Evolutionary conservation across 2,797 vertebrate genomes (phyloP).

Genomic region (Xenentodon cancila): DNA sequence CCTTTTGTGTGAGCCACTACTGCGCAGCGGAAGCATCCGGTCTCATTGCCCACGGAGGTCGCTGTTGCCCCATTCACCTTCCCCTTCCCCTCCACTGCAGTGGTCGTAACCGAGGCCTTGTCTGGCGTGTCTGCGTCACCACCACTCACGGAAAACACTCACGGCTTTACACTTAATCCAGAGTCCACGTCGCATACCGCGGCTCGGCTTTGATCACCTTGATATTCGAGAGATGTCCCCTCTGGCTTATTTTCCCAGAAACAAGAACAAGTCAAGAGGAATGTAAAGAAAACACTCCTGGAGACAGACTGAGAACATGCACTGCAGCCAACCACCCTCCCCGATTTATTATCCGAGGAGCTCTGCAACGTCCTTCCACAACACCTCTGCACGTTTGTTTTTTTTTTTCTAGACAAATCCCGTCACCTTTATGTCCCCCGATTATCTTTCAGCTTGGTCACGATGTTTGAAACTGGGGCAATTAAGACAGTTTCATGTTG

Average conservation of each 20-base stretch:
- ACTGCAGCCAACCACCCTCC: constrained; percentile 34
- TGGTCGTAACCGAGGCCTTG: constrained; percentile 98
- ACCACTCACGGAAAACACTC: constrained; percentile 65
- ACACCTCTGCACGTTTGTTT: constrained; percentile 11
- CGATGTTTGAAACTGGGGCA: constrained; percentile 86
- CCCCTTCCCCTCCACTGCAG: constrained; percentile 85
- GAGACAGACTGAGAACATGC: constrained; percentile 33
- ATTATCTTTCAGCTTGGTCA: constrained; percentile 54
- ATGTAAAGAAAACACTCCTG: constrained; percentile 23
- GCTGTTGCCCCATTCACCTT: constrained; percentile 85
- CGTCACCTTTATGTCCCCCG: constrained; percentile 10
- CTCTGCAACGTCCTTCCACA: constrained; percentile 17
- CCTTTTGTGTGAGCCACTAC: constrained; percentile 81
- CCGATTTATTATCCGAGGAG: constrained; percentile 13
- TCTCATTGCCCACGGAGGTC: constrained; percentile 83
- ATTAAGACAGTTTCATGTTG: constrained; percentile 98
- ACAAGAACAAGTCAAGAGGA: constrained; percentile 2
- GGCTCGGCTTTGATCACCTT: constrained; percentile 44
- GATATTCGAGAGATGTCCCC: constrained; percentile 28
- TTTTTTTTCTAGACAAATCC: constrained; percentile 7
- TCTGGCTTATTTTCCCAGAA: constrained; percentile 5
- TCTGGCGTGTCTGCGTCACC: constrained; percentile 79
- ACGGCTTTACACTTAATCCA: constrained; percentile 54
- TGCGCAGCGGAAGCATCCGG: constrained; percentile 79
- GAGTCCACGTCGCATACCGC: constrained; percentile 51